These are phyloP conservation scores for Littorina saxatilis DNA, from an alignment of 1,140 invertebrate species.

Conservation along the genomic window DNA sequence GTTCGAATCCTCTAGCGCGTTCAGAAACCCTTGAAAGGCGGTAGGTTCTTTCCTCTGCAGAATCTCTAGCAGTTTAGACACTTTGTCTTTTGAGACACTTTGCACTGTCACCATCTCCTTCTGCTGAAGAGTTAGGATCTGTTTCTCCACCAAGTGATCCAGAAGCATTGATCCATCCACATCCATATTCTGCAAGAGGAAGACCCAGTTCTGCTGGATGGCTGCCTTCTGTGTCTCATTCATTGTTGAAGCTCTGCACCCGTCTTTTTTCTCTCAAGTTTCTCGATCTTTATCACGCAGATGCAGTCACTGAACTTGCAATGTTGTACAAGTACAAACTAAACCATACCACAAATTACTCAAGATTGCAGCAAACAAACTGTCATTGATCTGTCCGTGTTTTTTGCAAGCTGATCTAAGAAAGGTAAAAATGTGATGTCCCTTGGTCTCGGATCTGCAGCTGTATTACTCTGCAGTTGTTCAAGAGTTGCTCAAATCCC, in stretches of 20 bases:
- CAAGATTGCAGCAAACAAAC: neutral
- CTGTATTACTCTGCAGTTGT: too few species aligned
- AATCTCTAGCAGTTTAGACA: slow-evolving; percentile 7
- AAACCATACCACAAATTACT: neutral
- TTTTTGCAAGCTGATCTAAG: too few species aligned
- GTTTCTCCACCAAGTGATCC: neutral
- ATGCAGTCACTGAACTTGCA: neutral
- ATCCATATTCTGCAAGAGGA: neutral
- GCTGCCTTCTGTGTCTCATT: slow-evolving; percentile 3
- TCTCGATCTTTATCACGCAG: too few species aligned
- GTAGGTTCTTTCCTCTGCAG: neutral
- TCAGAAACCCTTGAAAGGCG: neutral
- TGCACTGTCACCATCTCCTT: neutral
- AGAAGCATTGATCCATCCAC: neutral
- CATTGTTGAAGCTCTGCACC: slow-evolving; percentile 23
- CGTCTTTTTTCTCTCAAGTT: too few species aligned
- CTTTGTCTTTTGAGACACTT: neutral
- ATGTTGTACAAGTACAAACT: neutral
- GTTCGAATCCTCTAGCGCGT: neutral
- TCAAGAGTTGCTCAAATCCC: too few species aligned
- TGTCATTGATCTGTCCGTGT: too few species aligned
- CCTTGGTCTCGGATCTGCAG: too few species aligned
- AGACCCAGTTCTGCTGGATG: neutral
- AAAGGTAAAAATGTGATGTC: too few species aligned
- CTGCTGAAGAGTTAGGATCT: neutral